Evolutionary conservation across 2,797 vertebrate genomes (phyloP).

Genomic region (Xerus rutilus): DNA sequence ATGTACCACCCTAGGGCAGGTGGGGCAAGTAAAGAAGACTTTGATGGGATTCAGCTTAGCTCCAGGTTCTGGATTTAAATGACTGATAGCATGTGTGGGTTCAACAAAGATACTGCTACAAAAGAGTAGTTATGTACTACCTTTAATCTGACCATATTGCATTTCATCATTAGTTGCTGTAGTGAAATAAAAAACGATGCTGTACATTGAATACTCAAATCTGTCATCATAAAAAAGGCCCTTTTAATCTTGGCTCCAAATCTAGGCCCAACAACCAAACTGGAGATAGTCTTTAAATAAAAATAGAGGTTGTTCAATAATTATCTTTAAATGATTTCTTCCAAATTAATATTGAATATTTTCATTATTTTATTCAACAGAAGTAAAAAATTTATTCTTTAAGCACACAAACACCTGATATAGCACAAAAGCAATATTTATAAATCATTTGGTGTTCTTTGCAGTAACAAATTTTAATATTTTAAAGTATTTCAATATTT

Average conservation of each 20-base stretch:
- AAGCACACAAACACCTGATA: background rate
- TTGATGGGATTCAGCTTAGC: constrained; percentile 86
- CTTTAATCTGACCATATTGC: constrained; percentile 89
- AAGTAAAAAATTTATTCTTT: constrained; percentile 19
- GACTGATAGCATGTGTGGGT: constrained; percentile 85
- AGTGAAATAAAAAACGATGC: constrained; percentile 87
- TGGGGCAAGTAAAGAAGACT: constrained; percentile 84
- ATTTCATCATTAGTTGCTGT: constrained; percentile 87
- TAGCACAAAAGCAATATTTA: background rate
- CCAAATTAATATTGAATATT: constrained; percentile 50
- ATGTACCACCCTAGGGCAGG: constrained; percentile 86
- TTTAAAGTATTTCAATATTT: background rate
- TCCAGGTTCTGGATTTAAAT: constrained; percentile 87
- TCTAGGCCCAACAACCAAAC: constrained; percentile 83
- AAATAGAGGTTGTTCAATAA: constrained; percentile 69
- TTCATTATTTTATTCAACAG: constrained; percentile 45
- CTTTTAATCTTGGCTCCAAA: constrained; percentile 86
- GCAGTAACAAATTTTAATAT: too few relatives aligned
- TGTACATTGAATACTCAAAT: constrained; percentile 87
- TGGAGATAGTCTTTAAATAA: constrained; percentile 78
- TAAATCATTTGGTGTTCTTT: background rate
- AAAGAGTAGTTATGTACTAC: constrained; percentile 84
- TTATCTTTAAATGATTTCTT: constrained; percentile 62
- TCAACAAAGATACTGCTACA: constrained; percentile 79
- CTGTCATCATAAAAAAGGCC: constrained; percentile 84